Conservation (phyloP, 2,888 invertebrate genomes). For the Orchesellides sinensis region DNA sequence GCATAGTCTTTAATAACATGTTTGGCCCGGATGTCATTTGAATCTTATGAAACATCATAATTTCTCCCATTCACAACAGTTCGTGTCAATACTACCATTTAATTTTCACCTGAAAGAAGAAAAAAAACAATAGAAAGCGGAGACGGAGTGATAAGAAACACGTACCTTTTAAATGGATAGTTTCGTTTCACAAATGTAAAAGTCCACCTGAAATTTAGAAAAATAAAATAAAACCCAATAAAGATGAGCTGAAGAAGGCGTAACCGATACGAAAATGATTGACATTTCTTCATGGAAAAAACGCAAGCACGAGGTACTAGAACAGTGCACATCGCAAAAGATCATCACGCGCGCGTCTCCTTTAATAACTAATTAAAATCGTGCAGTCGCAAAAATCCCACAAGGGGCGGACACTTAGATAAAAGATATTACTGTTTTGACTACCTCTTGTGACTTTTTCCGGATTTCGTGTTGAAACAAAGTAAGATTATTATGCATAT, state of each 20-base stretch:
- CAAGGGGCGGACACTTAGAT: conserved; percentile 64
- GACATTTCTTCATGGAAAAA: conserved; percentile 49
- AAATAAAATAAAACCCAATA: conserved; percentile 12
- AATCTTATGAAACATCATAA: too few relatives aligned
- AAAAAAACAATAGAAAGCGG: neutral
- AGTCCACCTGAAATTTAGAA: conserved; percentile 80
- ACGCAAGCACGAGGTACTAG: conserved; percentile 3
- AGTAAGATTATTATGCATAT: conserved; percentile 42
- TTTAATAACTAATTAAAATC: conserved; percentile 65
- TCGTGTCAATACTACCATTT: too few relatives aligned
- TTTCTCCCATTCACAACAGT: too few relatives aligned
- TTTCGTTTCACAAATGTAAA: conserved; percentile 87
- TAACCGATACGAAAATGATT: conserved; percentile 58
- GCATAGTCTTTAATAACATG: too few relatives aligned
- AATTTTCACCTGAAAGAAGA: too few relatives aligned
- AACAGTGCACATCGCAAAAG: conserved; percentile 22
- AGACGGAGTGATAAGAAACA: neutral
- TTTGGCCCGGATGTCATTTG: too few relatives aligned
- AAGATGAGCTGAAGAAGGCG: conserved; percentile 41
- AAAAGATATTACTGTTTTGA: conserved; percentile 45
- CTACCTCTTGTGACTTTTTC: conserved; percentile 53
- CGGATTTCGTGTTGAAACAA: conserved; percentile 41
- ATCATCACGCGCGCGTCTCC: conserved; percentile 57
- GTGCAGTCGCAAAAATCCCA: conserved; percentile 54
- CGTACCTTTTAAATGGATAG: conserved; percentile 82